Evolutionary conservation across 2,888 invertebrate genomes (phyloP).

Genomic region (Idaea dimidiata): DNA sequence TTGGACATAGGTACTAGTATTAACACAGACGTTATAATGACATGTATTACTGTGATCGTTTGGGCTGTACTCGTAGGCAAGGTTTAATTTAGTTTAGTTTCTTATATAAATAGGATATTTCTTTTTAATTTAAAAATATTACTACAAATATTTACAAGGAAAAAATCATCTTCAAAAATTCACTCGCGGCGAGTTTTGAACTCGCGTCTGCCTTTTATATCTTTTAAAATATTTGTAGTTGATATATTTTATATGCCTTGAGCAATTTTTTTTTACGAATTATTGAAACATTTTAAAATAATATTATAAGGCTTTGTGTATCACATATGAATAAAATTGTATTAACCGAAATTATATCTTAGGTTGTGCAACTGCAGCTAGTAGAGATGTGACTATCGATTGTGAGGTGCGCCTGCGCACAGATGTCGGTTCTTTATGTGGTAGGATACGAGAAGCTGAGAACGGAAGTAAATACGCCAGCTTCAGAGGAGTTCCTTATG

Average conservation of each 20-base stretch:
- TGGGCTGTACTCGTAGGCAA: background rate
- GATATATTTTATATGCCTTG: too few species aligned
- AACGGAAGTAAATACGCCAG: slow-evolving; percentile 25
- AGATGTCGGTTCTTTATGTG: slow-evolving; percentile 28
- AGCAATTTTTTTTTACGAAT: too few species aligned
- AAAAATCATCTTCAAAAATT: too few species aligned
- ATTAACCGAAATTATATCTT: background rate
- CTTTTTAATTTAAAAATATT: too few species aligned
- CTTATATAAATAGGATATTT: background rate
- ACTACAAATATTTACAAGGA: too few species aligned
- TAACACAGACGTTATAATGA: background rate
- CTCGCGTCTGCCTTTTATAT: too few species aligned
- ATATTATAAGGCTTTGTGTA: background rate
- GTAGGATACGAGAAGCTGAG: slow-evolving; percentile 22
- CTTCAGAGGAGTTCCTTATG: slow-evolving; percentile 35
- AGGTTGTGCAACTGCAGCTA: background rate
- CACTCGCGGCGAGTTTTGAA: too few species aligned
- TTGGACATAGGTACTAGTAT: background rate
- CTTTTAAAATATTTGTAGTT: too few species aligned
- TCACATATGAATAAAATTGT: background rate
- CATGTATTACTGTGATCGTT: background rate
- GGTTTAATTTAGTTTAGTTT: background rate
- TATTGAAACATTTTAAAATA: too few species aligned
- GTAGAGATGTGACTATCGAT: slow-evolving; percentile 13
- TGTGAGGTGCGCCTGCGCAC: slow-evolving; percentile 17